A percentile compares a stretch with the other conserved stretches of the same genome.
Evolutionary conservation across 30 jellyfish, hydroid and myxozoan genomes (phyloP).

Genomic region (Cassiopea xamachana): DNA sequence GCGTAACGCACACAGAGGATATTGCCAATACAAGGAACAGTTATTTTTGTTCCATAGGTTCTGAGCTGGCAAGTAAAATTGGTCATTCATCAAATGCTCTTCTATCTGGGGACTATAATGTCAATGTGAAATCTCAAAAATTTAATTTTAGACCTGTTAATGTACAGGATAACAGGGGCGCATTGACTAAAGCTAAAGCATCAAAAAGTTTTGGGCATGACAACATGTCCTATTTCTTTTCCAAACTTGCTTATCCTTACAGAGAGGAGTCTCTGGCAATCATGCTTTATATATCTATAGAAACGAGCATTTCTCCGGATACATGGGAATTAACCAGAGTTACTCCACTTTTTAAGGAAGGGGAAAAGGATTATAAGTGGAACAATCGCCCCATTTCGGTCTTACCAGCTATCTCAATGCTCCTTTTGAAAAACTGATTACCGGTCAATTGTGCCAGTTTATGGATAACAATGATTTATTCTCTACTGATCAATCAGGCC

Average conservation of each 20-base stretch:
- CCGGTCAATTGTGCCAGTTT: too few relatives aligned
- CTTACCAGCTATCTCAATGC: too few relatives aligned
- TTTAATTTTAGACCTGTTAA: constrained; percentile 7
- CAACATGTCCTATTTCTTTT: constrained; percentile 1
- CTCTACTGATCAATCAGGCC: too few relatives aligned
- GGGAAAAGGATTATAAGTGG: too few relatives aligned
- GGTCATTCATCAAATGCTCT: constrained; percentile 9
- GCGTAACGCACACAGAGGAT: constrained; percentile 1
- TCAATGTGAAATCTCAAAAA: background rate
- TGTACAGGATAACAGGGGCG: background rate
- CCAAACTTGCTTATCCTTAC: background rate
- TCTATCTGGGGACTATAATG: constrained; percentile 18
- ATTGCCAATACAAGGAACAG: constrained; percentile 19
- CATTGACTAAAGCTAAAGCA: constrained; percentile 6
- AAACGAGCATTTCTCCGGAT: too few relatives aligned
- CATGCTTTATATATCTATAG: too few relatives aligned
- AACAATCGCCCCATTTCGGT: too few relatives aligned
- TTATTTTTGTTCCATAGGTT: constrained; percentile 15
- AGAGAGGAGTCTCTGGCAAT: background rate
- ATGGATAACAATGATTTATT: too few relatives aligned
- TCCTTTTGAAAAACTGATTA: too few relatives aligned
- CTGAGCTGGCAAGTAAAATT: constrained; percentile 11
- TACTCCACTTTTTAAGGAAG: too few relatives aligned
- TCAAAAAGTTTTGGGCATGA: constrained; percentile 23
- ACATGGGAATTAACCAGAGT: too few relatives aligned